Percentiles rank a stretch among this genome's conserved stretches.
Conservation (phyloP, 2,888 invertebrate genomes). For the Eupithecia vulgata region DNA sequence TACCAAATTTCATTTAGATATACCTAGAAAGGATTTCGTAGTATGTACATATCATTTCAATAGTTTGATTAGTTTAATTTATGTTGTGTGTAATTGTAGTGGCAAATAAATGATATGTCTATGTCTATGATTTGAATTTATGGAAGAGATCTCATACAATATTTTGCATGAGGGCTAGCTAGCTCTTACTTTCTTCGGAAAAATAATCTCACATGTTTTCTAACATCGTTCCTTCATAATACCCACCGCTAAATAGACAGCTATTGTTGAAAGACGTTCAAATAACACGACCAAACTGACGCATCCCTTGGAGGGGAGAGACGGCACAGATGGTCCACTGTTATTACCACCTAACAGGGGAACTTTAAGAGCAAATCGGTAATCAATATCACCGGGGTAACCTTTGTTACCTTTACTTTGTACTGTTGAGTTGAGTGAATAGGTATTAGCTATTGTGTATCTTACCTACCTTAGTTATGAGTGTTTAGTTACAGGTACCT, state of each 20-base stretch:
- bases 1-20: no score
- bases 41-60: no score
- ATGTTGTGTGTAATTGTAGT: no score
- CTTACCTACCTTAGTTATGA: neutral
- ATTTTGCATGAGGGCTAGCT: neutral
- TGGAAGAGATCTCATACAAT: neutral
- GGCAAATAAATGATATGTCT: no score
- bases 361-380: slow-evolving; percentile 66
- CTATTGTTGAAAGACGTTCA: slow-evolving; percentile 26
- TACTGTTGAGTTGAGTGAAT: neutral
- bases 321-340: slow-evolving; percentile 72
- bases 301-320: slow-evolving; percentile 55
- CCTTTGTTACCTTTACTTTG: slow-evolving; percentile 38
- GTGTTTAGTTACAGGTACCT: no score
- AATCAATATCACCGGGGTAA: slow-evolving; percentile 63
- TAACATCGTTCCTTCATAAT: neutral
- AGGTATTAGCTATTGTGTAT: neutral
- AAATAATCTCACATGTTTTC: neutral
- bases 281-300: slow-evolving; percentile 26
- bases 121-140: no score
- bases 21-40: no score
- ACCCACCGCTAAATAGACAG: slow-evolving; percentile 7
- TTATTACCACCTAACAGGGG: slow-evolving; percentile 73
- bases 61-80: no score
- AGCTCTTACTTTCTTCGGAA: neutral